Evolutionary conservation across 2,888 invertebrate genomes (phyloP).

Genomic region (Volucella zonaria): DNA sequence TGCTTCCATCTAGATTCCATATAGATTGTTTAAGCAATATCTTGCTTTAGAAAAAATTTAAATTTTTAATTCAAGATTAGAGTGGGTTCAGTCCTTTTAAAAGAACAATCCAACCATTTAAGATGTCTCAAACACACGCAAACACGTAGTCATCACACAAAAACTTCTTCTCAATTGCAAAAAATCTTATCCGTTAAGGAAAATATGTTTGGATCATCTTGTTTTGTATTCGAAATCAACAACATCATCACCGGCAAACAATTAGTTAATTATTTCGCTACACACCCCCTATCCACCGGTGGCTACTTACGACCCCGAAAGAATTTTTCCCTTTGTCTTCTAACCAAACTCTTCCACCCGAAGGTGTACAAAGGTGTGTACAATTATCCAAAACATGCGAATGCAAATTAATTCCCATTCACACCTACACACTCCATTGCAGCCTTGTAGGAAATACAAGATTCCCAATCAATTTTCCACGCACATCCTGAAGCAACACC

Average conservation of each 20-base stretch:
- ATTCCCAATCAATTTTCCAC: slow-evolving; percentile 70
- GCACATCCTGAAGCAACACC: slow-evolving; percentile 66
- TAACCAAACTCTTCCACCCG: background rate
- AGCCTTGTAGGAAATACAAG: slow-evolving; percentile 30
- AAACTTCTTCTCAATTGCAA: no score
- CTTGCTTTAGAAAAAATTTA: no score
- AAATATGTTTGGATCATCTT: no score
- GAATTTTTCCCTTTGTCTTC: slow-evolving; percentile 25
- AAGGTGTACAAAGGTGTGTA: slow-evolving; percentile 59
- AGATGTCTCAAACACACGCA: no score
- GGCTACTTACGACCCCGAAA: slow-evolving; percentile 17
- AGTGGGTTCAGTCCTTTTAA: no score
- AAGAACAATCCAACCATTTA: no score
- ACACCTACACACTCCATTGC: slow-evolving; percentile 62
- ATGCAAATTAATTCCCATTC: slow-evolving; percentile 68
- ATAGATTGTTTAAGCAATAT: no score
- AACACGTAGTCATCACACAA: no score
- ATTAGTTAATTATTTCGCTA: slow-evolving; percentile 63
- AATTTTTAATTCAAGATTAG: no score
- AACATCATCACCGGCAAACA: slow-evolving; percentile 38
- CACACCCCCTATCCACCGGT: slow-evolving; percentile 23
- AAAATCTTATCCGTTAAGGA: no score
- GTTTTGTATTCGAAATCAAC: no score
- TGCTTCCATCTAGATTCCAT: no score
- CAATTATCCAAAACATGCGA: slow-evolving; percentile 72